Base-by-base conservation (phyloP, 2,113 vertebrate genomes). In the Alectura lathami region DNA sequence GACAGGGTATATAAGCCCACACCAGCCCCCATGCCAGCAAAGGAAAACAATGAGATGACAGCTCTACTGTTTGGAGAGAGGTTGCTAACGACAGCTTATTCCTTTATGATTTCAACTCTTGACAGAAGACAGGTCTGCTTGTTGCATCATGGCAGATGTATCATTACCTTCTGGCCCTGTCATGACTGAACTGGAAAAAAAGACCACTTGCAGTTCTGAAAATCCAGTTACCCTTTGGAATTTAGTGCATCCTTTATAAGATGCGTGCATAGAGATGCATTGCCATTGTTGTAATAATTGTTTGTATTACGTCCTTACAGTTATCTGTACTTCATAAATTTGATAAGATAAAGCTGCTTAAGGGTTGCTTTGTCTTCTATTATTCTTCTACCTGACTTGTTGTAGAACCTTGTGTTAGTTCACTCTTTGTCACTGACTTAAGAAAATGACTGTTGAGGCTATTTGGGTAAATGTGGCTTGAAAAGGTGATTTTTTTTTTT, bases 161-260 rank as follows among this genome's bases (percentile, higher is more conserved):
- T 99, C 98, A 98, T 99, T 99, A 99, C 98, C 98, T 99, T 98
- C 98, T 99, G 98, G 98, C 98, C 98, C 98, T 99, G 98, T 99
- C 98, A 98, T 94, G 96, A 97, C 97, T 98, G 98, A 98, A 98
- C 96, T 96, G 98, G 95, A 74, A 83, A 83, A 95, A 94, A 62
- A 93, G n/a, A 89, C 48, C 66, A 45, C 94, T 90, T 90, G 86
- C 89, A 81, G 89, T 97, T 97, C 95, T 96, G 91, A 97, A 97
- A 98, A 97, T 96, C 95, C 91, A 97, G 93, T 98, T 97, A 97
- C 95, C 81, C 95, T 96, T 93, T 93, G 88, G 91, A 97, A 97
- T 98, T 97, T 93, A 96, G 89, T 14, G 60, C 70, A 77, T 81
- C 50, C 66, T 94, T 97, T 96, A 83, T 83, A 66, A 83, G 88